A percentile compares a stretch with the other conserved stretches of the same genome.
These are phyloP conservation scores for Acanthosepion pharaonis DNA, from an alignment of 2,888 invertebrate genomes.

Conservation along the genomic window DNA sequence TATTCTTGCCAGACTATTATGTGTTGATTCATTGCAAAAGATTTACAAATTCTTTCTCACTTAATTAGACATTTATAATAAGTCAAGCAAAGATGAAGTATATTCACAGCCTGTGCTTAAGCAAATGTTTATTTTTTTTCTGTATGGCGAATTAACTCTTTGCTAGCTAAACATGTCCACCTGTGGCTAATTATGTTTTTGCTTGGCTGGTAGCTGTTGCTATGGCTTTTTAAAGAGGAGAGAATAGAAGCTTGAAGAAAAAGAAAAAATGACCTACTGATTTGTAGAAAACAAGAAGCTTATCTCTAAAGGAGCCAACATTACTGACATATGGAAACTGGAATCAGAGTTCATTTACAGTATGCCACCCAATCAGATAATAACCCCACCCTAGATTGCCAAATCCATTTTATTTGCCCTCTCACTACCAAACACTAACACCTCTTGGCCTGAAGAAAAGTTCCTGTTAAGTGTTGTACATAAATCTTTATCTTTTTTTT, in stretches of 20 bases:
- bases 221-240: not conserved
- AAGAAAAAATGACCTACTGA: too few relatives aligned
- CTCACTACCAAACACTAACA: not conserved
- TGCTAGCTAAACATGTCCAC: not conserved
- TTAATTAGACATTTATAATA: not conserved
- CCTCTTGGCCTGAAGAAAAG: not conserved
- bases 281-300: not conserved
- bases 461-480: not conserved
- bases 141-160: not conserved
- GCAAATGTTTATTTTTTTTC: not conserved
- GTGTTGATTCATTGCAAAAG: not conserved
- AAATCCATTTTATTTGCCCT: not conserved
- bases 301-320: not conserved
- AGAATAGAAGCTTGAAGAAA: not conserved
- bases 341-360: not conserved
- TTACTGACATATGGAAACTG: not conserved
- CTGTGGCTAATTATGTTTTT: slow-evolving; percentile 18
- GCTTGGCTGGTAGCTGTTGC: not conserved
- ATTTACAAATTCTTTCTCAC: not conserved
- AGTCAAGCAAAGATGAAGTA: not conserved
- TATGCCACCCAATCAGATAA: not conserved
- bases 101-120: not conserved
- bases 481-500: not conserved
- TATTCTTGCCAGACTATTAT: not conserved
- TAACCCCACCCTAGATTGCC: not conserved